These are phyloP conservation scores for Psittacus erithacus DNA, from an alignment of 2,113 vertebrate genomes.

Conservation along the genomic window DNA sequence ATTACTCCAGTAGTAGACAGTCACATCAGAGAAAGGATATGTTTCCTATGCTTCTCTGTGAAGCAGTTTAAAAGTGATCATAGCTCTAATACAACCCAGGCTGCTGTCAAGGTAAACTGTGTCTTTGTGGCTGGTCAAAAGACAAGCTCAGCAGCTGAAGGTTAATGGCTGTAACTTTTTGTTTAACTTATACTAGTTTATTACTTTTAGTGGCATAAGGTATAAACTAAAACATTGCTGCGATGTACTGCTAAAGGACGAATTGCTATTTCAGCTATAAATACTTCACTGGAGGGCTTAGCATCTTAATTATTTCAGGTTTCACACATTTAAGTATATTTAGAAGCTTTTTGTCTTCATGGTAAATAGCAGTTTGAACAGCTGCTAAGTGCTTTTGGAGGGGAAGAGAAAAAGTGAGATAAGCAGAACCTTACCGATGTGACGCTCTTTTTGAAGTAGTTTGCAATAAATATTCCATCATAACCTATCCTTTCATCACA, in stretches of 20 bases:
- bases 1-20: not conserved
- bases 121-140: not conserved
- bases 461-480: not conserved
- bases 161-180: not conserved
- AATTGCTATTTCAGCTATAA: slow-evolving; percentile 18
- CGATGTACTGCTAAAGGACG: not conserved
- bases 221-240: not conserved
- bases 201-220: not conserved
- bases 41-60: not conserved
- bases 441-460: not conserved
- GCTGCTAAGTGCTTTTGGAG: not conserved
- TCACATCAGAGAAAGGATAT: not conserved
- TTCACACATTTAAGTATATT: not conserved
- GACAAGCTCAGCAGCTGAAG: not conserved
- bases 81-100: not conserved
- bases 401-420: not conserved
- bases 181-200: not conserved
- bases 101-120: not conserved
- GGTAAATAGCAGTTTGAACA: not conserved
- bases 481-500: not conserved
- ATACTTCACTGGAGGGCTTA: not conserved
- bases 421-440: not conserved
- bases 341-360: not conserved
- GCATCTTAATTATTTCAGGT: not conserved
- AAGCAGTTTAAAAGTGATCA: not conserved